Evolutionary conservation across 2,888 invertebrate genomes (phyloP).

Genomic region (Drosophila incognita): DNA sequence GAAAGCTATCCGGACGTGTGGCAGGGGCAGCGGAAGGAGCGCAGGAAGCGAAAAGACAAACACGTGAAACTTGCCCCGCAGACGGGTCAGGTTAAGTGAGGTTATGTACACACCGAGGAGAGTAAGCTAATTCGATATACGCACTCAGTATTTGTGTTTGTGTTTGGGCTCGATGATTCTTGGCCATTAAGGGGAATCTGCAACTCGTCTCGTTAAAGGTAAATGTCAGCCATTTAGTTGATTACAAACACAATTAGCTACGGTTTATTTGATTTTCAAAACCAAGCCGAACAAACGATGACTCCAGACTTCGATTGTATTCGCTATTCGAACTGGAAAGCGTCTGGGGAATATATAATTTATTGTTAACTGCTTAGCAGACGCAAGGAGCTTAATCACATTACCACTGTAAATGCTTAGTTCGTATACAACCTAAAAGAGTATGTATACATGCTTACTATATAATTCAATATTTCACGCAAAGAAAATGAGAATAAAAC

Average conservation of each 20-base stretch:
- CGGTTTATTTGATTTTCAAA: slow-evolving; percentile 76
- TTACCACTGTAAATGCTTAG: not conserved
- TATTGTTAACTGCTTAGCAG: slow-evolving; percentile 17
- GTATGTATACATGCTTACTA: not conserved
- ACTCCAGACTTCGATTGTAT: slow-evolving; percentile 32
- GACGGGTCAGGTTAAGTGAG: slow-evolving; percentile 53
- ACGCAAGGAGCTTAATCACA: not conserved
- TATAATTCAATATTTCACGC: not conserved
- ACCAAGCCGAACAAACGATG: slow-evolving; percentile 44
- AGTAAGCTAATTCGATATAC: slow-evolving; percentile 9
- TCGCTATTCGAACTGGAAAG: not conserved
- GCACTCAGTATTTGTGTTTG: slow-evolving; percentile 37
- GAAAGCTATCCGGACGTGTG: slow-evolving; percentile 39
- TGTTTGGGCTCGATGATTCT: slow-evolving; percentile 42
- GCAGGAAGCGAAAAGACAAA: slow-evolving; percentile 2
- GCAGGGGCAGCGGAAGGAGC: slow-evolving; percentile 5
- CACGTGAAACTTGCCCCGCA: slow-evolving; percentile 16
- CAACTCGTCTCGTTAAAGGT: slow-evolving; percentile 54
- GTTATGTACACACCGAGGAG: slow-evolving; percentile 56
- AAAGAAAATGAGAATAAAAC: not conserved
- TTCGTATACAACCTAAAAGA: not conserved
- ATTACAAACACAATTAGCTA: slow-evolving; percentile 79
- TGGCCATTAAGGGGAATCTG: slow-evolving; percentile 18
- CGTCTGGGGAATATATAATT: slow-evolving; percentile 44
- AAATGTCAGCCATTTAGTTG: slow-evolving; percentile 75